These are phyloP conservation scores for Ceyx melanurus DNA, from an alignment of 2,113 vertebrate genomes.

Conservation along the genomic window DNA sequence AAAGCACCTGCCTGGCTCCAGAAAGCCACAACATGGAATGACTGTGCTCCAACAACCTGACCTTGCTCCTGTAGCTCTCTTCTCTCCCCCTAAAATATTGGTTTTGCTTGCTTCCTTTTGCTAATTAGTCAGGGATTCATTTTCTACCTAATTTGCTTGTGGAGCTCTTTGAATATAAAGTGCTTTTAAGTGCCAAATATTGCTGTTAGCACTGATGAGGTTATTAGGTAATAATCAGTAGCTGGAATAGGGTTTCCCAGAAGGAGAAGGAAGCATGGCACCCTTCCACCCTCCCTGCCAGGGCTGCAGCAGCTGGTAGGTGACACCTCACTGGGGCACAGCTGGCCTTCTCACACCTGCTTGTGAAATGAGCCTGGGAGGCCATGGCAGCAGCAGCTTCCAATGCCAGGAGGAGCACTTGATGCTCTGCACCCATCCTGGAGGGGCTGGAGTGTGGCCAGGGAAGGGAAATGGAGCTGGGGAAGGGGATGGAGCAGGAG, in stretches of 20 bases:
- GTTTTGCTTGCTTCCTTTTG: background rate
- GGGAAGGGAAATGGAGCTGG: background rate
- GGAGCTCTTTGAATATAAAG: conserved; percentile 43
- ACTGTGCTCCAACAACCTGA: background rate
- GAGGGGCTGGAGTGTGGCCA: background rate
- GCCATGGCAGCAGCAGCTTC: background rate
- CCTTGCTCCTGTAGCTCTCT: background rate
- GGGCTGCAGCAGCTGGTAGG: background rate
- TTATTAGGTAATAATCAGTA: conserved; percentile 60
- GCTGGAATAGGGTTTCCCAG: conserved; percentile 48
- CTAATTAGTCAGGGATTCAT: conserved; percentile 45
- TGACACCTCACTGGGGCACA: background rate
- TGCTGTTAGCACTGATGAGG: conserved; percentile 50
- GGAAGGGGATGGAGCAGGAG: background rate
- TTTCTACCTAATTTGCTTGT: conserved; percentile 41
- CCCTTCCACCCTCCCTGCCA: background rate
- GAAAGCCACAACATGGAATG: background rate
- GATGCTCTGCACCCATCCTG: background rate
- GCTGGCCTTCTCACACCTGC: background rate
- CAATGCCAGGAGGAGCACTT: background rate
- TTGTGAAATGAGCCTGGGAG: background rate
- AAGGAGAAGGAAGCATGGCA: conserved; percentile 7
- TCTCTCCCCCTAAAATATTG: conserved; percentile 8
- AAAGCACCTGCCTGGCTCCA: conserved; percentile 1
- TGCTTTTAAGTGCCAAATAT: conserved; percentile 44